phyloP scores from a whole-genome alignment of 1,140 invertebrate species.

The Temnothorax longispinosus region DNA sequence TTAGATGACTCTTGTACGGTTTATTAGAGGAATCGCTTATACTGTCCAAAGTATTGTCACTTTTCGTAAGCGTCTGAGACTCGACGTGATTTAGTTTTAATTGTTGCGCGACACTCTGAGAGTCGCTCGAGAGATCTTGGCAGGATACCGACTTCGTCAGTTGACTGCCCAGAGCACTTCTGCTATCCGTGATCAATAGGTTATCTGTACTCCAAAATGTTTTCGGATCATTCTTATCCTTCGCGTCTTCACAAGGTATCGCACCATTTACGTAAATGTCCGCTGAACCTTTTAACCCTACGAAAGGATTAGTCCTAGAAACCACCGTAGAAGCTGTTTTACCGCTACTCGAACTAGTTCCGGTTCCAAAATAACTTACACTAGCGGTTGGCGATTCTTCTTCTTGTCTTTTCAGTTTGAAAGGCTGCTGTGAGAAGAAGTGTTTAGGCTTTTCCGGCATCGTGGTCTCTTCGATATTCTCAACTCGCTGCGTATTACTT shows the following conservation, averaged over 20 bases:
- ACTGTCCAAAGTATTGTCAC: conserved; percentile 79
- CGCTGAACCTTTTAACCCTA: conserved; percentile 75
- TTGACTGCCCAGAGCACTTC: conserved; percentile 42
- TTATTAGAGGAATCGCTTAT: conserved; percentile 39
- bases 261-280: conserved; percentile 79
- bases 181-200: conserved; percentile 50
- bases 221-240: conserved; percentile 52
- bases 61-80: conserved; percentile 72
- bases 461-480: background rate
- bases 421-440: conserved; percentile 84
- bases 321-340: conserved; percentile 76
- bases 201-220: conserved; percentile 75
- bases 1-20: conserved; percentile 76
- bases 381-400: conserved; percentile 58
- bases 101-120: conserved; percentile 39
- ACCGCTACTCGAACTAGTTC: conserved; percentile 75
- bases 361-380: conserved; percentile 65
- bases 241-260: conserved; percentile 48
- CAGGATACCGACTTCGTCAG: conserved; percentile 80
- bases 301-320: conserved; percentile 61
- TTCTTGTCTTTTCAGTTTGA: conserved; percentile 60
- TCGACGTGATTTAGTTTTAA: conserved; percentile 41
- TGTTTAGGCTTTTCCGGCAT: conserved; percentile 77
- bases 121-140: conserved; percentile 76
- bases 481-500: background rate